Evolutionary conservation across 2,113 vertebrate genomes (phyloP).

Genomic region (Chionodraco myersi): DNA sequence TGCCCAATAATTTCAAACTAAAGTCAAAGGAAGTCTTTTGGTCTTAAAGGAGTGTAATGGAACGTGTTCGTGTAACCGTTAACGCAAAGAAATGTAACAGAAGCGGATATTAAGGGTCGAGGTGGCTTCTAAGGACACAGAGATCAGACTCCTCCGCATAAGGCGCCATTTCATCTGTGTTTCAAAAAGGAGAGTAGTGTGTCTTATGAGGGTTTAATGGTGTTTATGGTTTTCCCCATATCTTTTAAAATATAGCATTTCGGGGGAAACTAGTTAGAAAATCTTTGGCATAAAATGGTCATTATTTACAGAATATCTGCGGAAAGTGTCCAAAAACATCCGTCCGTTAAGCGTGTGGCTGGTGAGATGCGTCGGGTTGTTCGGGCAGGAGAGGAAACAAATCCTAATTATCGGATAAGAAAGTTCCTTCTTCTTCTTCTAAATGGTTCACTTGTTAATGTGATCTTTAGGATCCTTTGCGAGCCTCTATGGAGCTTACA

Average conservation of each 20-base stretch:
- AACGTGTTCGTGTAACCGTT: background rate
- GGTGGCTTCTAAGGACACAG: background rate
- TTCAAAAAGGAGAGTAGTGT: background rate
- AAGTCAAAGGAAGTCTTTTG: conserved; percentile 11
- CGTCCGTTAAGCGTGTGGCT: background rate
- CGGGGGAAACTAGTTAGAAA: conserved; percentile 22
- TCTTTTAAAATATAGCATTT: conserved; percentile 22
- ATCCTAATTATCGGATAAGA: background rate
- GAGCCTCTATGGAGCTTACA: background rate
- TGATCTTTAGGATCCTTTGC: background rate
- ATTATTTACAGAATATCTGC: conserved; percentile 11
- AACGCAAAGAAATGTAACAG: background rate
- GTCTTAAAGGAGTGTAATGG: conserved; percentile 23
- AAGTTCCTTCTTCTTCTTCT: background rate
- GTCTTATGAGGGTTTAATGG: background rate
- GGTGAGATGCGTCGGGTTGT: background rate
- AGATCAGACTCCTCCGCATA: too few species aligned
- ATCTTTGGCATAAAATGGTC: conserved; percentile 60
- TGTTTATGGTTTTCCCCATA: background rate
- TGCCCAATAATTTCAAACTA: conserved; percentile 52
- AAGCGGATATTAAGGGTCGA: background rate
- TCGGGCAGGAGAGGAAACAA: background rate
- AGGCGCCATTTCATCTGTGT: background rate
- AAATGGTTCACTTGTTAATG: background rate
- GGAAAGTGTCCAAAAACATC: background rate